Evolutionary conservation across 1,140 invertebrate species (phyloP).

Genomic region (Lepidurus couesii): DNA sequence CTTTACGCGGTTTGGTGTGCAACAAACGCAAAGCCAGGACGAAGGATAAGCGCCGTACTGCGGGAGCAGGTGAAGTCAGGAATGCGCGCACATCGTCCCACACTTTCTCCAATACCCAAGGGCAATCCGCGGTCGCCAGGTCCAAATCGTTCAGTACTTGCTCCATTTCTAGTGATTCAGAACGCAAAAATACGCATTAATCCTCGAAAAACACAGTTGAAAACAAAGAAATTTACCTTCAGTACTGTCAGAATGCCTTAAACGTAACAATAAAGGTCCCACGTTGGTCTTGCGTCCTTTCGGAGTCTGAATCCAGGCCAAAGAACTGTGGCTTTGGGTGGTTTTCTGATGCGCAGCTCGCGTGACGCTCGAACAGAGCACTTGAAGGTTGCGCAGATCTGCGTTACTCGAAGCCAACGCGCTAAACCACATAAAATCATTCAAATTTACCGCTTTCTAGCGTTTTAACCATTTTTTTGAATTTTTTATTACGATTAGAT

Average conservation of each 20-base stretch:
- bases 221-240: conserved; percentile 3
- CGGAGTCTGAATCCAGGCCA: neutral
- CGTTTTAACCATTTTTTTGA: too few relatives aligned
- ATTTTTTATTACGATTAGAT: too few relatives aligned
- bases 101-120: conserved; percentile 23
- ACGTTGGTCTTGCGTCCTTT: conserved; percentile 12
- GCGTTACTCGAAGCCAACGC: neutral
- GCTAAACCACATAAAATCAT: neutral
- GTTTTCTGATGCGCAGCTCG: neutral
- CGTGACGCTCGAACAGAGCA: neutral
- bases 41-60: conserved; percentile 30
- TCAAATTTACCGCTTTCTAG: neutral
- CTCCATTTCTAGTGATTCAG: conserved; percentile 25
- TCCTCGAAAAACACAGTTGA: conserved; percentile 55
- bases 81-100: conserved; percentile 28
- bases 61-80: conserved; percentile 27
- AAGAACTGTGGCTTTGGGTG: neutral
- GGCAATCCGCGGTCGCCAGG: conserved; percentile 6
- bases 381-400: neutral
- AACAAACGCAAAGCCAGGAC: conserved; percentile 32
- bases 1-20: conserved; percentile 27
- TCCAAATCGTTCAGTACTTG: conserved; percentile 30
- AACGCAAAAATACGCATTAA: conserved; percentile 29
- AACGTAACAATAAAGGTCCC: conserved; percentile 22
- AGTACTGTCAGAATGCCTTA: conserved; percentile 16